Conservation (phyloP, 2,797 vertebrate species). For the Oreortyx pictus region DNA sequence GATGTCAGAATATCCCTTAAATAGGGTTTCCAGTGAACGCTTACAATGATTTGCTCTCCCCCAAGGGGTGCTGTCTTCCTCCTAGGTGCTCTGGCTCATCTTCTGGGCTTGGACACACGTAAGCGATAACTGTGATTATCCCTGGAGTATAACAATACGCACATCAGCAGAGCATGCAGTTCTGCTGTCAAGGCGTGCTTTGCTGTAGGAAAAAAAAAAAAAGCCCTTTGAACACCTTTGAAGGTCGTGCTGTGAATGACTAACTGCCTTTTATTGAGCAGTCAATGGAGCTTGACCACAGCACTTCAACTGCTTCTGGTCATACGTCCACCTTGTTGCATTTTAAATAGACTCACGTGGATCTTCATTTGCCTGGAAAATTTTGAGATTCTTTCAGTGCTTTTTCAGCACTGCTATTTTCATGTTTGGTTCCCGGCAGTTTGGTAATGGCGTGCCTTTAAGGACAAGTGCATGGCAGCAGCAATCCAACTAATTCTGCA, state of each 20-base stretch:
- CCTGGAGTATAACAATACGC: background rate
- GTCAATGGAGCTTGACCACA: constrained; percentile 61
- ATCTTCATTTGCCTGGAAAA: constrained; percentile 13
- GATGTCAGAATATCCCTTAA: background rate
- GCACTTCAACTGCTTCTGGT: background rate
- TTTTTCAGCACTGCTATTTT: background rate
- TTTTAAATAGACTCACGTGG: background rate
- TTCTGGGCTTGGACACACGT: background rate
- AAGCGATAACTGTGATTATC: constrained; percentile 5
- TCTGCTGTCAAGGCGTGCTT: constrained; percentile 42
- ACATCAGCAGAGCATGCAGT: background rate
- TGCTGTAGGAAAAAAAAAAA: background rate
- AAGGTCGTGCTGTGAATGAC: constrained; percentile 35
- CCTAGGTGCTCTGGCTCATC: constrained; percentile 24
- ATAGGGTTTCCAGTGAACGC: background rate
- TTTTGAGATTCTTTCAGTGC: constrained; percentile 12
- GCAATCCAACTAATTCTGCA: background rate
- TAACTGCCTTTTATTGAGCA: constrained; percentile 5
- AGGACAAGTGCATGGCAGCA: background rate
- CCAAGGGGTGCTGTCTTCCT: background rate
- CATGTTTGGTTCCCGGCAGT: background rate
- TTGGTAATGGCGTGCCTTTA: background rate
- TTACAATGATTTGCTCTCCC: background rate
- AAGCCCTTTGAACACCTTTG: constrained; percentile 33
- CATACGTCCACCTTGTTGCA: background rate